Base-by-base conservation (phyloP, 1,140 invertebrate species). In the Cardiocondyla obscurior region DNA sequence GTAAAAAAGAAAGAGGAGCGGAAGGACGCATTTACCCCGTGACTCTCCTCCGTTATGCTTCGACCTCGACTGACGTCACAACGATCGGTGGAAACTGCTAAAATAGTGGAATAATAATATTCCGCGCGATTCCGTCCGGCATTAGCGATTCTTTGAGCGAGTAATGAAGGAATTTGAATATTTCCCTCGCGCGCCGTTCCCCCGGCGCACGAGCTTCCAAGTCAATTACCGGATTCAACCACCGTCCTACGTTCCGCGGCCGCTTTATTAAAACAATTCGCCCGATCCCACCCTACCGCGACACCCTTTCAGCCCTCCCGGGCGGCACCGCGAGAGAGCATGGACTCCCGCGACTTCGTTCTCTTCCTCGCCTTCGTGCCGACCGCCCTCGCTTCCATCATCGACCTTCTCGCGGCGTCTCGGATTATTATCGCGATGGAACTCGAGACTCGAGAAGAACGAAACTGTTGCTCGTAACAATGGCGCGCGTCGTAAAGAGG, bases 101-200 rank as follows among this genome's bases (percentile, higher is more conserved):
- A 91, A 92, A 91, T 91, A 90, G 88, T 91, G 87, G 88, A 92
- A 92, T 92, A 92, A 92, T 92, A 90, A 92, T 91, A 92, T 90
- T 89, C 89, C 82, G 72, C 70, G 81, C 88, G 89, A 91, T 90
- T 91, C 90, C 86, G 87, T 91, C 89, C 90, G 84, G 90, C 88
- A 90, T 92, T 92, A 90, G 90, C 81, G 89, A 93, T 92, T 92
- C 91, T 92, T 91, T 91, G 85, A 90, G 86, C 88, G 89, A 92
- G 88, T 92, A 92, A 93, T 90, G 91, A 92, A 92, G 91, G 87
- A 92, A 92, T 92, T 93, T 93, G 90, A 92, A 93, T 93, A 93
- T 93, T 93, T 90, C 87, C 87, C 87, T 76, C 83, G 81, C 83
- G 72, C 81, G 33, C 70, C n/a, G 69, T 64, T 89, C 79, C 81